Evolutionary conservation across 2,797 vertebrate genomes (phyloP).

Genomic region (Pantherophis alleghaniensis): DNA sequence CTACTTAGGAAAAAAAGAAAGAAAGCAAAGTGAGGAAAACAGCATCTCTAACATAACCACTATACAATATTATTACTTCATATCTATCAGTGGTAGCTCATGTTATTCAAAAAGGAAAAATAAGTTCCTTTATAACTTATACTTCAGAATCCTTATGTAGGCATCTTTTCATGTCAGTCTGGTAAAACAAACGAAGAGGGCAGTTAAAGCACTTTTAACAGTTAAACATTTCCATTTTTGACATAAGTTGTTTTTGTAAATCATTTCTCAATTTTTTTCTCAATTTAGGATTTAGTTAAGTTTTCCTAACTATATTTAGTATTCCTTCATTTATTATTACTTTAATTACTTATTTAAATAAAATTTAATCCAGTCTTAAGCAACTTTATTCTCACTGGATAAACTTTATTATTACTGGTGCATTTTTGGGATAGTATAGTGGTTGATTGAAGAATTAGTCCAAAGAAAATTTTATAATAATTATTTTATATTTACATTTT

Average conservation of each 20-base stretch:
- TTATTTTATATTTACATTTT: neutral
- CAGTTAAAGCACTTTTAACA: neutral
- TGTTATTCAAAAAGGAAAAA: neutral
- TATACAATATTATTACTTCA: neutral
- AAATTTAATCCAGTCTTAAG: neutral
- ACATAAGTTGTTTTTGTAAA: neutral
- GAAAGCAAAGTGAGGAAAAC: neutral
- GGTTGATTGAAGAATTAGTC: neutral
- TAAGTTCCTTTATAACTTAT: neutral
- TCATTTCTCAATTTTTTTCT: neutral
- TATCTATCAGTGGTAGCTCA: neutral
- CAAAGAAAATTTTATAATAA: neutral
- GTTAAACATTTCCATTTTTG: neutral
- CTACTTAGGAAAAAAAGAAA: neutral
- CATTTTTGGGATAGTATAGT: neutral
- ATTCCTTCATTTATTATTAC: neutral
- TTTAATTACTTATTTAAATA: neutral
- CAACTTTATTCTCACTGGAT: neutral
- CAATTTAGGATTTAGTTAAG: neutral
- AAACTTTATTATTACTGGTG: neutral
- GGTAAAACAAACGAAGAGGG: neutral
- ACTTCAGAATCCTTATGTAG: neutral
- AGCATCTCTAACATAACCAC: neutral
- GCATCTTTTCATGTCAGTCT: neutral
- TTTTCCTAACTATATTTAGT: neutral